Evolutionary conservation across 2,113 vertebrate genomes (phyloP).

Genomic region (Nothocercus julius): DNA sequence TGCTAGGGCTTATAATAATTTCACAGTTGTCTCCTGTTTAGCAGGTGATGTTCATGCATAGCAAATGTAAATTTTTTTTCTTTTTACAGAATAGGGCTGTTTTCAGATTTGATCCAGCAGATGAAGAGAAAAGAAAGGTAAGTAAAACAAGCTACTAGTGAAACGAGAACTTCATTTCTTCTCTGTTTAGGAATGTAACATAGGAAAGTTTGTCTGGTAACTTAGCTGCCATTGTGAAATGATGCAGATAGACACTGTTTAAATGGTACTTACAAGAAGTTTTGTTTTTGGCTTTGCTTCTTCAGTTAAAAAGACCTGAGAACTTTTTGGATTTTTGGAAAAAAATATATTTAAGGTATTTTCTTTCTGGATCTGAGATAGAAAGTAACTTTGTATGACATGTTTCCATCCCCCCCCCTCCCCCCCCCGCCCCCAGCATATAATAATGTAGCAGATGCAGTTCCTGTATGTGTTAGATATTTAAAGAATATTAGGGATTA

Average conservation of each 20-base stretch:
- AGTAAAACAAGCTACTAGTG: slow-evolving; percentile 12
- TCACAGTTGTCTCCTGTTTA: neutral
- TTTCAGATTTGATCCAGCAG: slow-evolving; percentile 90
- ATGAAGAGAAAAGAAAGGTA: slow-evolving; percentile 91
- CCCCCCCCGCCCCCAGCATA: neutral
- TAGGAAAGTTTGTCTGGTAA: neutral
- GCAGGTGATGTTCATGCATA: neutral
- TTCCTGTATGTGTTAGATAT: neutral
- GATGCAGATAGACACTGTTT: neutral
- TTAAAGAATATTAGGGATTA: neutral
- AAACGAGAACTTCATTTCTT: neutral
- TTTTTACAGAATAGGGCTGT: slow-evolving; percentile 85
- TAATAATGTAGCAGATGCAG: neutral
- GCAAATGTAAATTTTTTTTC: neutral
- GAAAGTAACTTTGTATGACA: neutral
- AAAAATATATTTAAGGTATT: neutral
- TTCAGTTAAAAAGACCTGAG: neutral
- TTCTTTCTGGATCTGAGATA: neutral
- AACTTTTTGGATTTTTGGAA: neutral
- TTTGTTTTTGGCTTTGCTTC: neutral
- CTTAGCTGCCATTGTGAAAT: neutral
- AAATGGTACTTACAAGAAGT: neutral
- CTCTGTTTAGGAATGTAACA: neutral
- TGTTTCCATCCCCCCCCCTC: neutral
- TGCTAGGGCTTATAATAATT: neutral